These are phyloP conservation scores for Nothura maculosa DNA, from an alignment of 2,797 vertebrate species.

Conservation along the genomic window DNA sequence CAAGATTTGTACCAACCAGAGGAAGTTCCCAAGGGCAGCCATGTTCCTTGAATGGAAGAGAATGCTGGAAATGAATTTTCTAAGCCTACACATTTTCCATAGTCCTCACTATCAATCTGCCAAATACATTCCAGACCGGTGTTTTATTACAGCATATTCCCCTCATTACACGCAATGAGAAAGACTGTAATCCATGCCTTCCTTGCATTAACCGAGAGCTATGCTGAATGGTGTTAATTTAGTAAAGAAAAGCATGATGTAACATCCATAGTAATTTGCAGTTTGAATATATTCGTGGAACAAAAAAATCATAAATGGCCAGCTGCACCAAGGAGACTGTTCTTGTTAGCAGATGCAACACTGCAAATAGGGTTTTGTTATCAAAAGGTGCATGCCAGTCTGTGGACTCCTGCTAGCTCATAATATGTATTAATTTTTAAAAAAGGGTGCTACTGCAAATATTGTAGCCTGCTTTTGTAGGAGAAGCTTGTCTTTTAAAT, in stretches of 20 bases:
- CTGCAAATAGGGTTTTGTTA: neutral
- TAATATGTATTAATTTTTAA: neutral
- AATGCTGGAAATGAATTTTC: neutral
- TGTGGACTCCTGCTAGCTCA: neutral
- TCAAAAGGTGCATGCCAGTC: neutral
- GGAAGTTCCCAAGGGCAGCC: conserved; percentile 7
- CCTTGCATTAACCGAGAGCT: neutral
- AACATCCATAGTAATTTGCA: conserved; percentile 7
- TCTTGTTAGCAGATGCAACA: neutral
- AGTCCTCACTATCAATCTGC: neutral
- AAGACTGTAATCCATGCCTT: neutral
- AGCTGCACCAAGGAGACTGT: neutral
- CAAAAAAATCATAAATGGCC: neutral
- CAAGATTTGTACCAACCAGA: neutral
- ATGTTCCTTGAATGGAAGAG: conserved; percentile 20
- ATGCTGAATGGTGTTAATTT: neutral
- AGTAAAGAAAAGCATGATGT: neutral
- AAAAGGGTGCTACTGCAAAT: neutral
- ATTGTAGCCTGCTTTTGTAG: neutral
- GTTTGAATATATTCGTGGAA: neutral
- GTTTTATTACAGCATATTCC: conserved; percentile 15
- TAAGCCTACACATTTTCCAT: conserved; percentile 31
- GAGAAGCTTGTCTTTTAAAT: neutral
- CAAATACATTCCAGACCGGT: conserved; percentile 2
- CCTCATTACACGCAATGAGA: neutral